Percentiles rank a stretch among this genome's conserved stretches.
phyloP scores from a whole-genome alignment of 2,888 invertebrate genomes.

The Volucella inanis region DNA sequence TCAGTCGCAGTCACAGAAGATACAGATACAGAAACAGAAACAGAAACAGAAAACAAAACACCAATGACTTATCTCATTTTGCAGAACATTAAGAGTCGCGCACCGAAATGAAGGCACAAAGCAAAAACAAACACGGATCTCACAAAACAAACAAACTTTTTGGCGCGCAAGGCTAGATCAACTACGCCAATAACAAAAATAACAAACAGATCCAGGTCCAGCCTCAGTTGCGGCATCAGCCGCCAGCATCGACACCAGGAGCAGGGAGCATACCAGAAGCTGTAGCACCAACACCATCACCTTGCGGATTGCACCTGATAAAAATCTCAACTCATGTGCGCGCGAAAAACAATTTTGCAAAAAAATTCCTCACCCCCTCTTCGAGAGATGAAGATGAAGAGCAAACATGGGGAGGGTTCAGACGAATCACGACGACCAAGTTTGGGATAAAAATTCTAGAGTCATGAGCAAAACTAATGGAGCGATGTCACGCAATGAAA shows the following conservation, averaged over 20 bases:
- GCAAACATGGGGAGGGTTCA: neutral
- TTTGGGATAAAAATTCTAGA: constrained; percentile 75
- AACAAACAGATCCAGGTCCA: too few species aligned
- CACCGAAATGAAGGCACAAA: constrained; percentile 69
- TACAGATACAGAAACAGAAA: constrained; percentile 39
- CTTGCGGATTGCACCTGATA: constrained; percentile 78
- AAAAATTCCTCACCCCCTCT: constrained; percentile 56
- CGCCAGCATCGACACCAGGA: constrained; percentile 14
- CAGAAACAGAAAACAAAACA: constrained; percentile 53
- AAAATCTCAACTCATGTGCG: constrained; percentile 76
- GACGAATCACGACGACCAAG: constrained; percentile 43
- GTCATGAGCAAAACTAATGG: constrained; percentile 79
- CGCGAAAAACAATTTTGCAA: constrained; percentile 74
- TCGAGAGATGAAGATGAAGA: constrained; percentile 11
- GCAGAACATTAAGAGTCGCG: constrained; percentile 74
- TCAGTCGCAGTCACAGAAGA: neutral
- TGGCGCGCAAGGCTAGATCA: constrained; percentile 39
- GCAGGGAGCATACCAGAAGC: constrained; percentile 47
- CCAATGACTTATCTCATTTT: constrained; percentile 73
- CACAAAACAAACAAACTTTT: constrained; percentile 58
- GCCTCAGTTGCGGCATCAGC: neutral
- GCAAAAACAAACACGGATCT: constrained; percentile 60
- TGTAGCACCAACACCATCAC: constrained; percentile 69
- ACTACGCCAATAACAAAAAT: neutral
- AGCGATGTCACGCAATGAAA: constrained; percentile 78